Base-by-base conservation (phyloP, 2,797 vertebrate genomes). In the Paguma larvata region DNA sequence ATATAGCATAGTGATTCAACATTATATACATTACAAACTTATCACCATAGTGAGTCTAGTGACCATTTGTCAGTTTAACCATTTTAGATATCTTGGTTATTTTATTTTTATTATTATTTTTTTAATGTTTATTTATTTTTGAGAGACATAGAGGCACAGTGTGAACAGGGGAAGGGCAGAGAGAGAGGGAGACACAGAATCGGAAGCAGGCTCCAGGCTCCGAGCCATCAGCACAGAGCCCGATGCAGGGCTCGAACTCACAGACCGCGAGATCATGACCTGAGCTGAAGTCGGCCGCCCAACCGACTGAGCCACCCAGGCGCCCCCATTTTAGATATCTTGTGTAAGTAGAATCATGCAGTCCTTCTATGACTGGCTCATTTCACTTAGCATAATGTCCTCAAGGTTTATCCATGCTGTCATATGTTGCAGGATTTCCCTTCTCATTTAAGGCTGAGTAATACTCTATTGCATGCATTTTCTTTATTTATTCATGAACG, bases 401-500 rank as follows among this genome's bases (percentile, higher is more conserved):
- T 89, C 30, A 5, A 83, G 56, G 34, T 41, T 89, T 23, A 53
- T 41, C n/a, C 27, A 27, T 4, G 3, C 3, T 73, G 67, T 19
- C 21, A 6, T 32, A 56, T 56, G 4, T 46, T n/a, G 41, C 32
- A 48, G 11, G 32, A 38, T n/a, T n/a, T 48, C 21, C 79, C 41
- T 41, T 56, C 34, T 59, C 75, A 56, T 25, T 92, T 41, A 78
- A 68, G 62, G 12, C 21, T 25, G 8, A 83, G 34, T 65, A 27
- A 12, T 65, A 34, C 53, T 51, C 19, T 21, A 8, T 53, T 41
- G 5, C 10, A 1, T 1, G 0, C 16, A 3, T 32, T n/a, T n/a
- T n/a, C n/a, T 89, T 68, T 63, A 18, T 78, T 41, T 7, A n/a
- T 38, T 53, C 27, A 23, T 18, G 27, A 15, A 41, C 44, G 19